Conservation (phyloP, 2,888 invertebrate genomes). For the Cataglyphis livida region DNA sequence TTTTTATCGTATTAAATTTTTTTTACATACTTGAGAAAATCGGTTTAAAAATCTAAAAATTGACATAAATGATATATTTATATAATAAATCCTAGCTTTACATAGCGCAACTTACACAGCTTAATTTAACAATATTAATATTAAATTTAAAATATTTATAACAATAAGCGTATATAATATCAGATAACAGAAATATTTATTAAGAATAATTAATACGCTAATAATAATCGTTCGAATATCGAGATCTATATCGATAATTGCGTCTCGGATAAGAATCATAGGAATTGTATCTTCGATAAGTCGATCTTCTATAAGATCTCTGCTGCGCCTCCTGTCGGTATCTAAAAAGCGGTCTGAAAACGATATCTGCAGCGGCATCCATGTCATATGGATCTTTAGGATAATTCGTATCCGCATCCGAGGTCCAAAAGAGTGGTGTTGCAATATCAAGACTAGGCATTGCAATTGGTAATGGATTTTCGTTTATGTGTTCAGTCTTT, state of each 20-base stretch:
- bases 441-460: slow-evolving; percentile 45
- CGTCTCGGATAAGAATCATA: slow-evolving; percentile 66
- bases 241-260: slow-evolving; percentile 58
- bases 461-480: slow-evolving; percentile 38
- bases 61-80: not conserved
- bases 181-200: not conserved
- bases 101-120: not conserved
- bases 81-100: not conserved
- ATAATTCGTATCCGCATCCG: slow-evolving; percentile 42
- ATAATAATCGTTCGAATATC: slow-evolving; percentile 63
- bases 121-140: not conserved
- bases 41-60: not conserved
- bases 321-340: slow-evolving; percentile 79
- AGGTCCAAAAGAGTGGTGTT: slow-evolving; percentile 39
- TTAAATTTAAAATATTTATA: not conserved
- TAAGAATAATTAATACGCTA: not conserved
- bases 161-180: not conserved
- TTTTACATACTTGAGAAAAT: not conserved
- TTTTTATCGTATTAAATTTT: slow-evolving; percentile 1
- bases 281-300: slow-evolving; percentile 64
- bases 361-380: slow-evolving; percentile 82
- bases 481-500: not conserved
- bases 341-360: slow-evolving; percentile 82
- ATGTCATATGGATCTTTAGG: slow-evolving; percentile 71
- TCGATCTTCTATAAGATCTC: slow-evolving; percentile 66